Evolutionary conservation across 1,140 invertebrate genomes (phyloP).

Genomic region (Zaprionus davidi): DNA sequence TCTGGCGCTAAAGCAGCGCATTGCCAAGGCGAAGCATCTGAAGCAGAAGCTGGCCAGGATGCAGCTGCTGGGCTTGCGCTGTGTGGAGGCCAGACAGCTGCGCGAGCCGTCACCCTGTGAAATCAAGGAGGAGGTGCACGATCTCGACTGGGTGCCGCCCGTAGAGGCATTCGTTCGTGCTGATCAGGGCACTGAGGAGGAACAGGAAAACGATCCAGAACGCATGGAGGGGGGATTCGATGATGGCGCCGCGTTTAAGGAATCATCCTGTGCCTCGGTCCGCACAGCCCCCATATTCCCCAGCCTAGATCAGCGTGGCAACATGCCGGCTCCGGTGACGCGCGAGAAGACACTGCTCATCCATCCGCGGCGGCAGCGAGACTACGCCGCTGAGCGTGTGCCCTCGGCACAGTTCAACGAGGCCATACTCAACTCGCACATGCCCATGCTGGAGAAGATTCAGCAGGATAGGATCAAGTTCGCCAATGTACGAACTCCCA

Average conservation of each 20-base stretch:
- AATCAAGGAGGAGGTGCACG: constrained; percentile 41
- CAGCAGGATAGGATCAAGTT: constrained; percentile 52
- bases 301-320: constrained; percentile 46
- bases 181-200: background rate
- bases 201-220: background rate
- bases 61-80: constrained; percentile 67
- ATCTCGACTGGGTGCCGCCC: constrained; percentile 74
- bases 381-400: constrained; percentile 62
- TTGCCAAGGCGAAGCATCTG: constrained; percentile 50
- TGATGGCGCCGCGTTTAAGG: too few species aligned
- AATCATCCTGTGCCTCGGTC: background rate
- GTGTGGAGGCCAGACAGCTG: constrained; percentile 51
- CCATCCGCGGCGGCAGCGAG: constrained; percentile 59
- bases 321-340: constrained; percentile 73
- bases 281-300: background rate
- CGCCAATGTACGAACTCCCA: constrained; percentile 59
- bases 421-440: constrained; percentile 32
- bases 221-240: constrained; percentile 46
- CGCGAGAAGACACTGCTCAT: constrained; percentile 68
- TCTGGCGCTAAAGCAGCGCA: constrained; percentile 48
- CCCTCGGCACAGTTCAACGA: constrained; percentile 67
- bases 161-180: constrained; percentile 11
- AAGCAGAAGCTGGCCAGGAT: constrained; percentile 63
- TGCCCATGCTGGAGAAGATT: constrained; percentile 67
- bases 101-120: constrained; percentile 54